A percentile compares a stretch with the other conserved stretches of the same genome.
Evolutionary conservation across 2,797 vertebrate genomes (phyloP).

Genomic region (Rhynchonycteris naso): DNA sequence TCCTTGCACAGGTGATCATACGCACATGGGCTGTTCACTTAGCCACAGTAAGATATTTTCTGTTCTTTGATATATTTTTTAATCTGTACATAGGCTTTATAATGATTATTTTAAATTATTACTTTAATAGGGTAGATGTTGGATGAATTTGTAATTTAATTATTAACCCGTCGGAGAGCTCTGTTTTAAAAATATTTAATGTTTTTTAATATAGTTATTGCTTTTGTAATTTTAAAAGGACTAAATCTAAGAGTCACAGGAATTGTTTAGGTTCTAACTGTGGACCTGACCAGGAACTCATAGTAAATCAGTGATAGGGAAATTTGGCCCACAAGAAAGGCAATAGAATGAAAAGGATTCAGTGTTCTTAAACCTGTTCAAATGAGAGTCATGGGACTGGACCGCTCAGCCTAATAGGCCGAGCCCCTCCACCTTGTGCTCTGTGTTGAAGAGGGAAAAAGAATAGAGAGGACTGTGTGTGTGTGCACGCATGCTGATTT

Average conservation of each 20-base stretch:
- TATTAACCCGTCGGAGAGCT: not conserved
- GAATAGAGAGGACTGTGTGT: not conserved
- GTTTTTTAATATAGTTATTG: not conserved
- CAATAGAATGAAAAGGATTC: constrained; percentile 6
- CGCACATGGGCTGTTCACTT: not conserved
- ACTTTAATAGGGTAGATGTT: not conserved
- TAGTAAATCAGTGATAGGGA: not conserved
- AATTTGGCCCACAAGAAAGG: constrained; percentile 17
- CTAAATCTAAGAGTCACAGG: not conserved
- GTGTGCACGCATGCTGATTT: not conserved
- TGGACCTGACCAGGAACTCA: not conserved
- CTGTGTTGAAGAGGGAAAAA: not conserved
- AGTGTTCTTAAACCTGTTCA: not conserved
- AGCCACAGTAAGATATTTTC: not conserved
- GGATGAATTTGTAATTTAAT: not conserved
- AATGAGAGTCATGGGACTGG: constrained; percentile 13
- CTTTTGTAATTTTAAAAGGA: constrained; percentile 43
- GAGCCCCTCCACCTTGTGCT: constrained; percentile 37
- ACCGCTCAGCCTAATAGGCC: not conserved
- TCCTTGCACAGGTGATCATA: not conserved
- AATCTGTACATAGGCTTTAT: not conserved
- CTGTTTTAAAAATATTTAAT: not conserved
- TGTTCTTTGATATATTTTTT: not conserved
- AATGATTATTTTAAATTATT: not conserved
- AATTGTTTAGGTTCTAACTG: constrained; percentile 4